Percentiles rank a stretch among this genome's conserved stretches.
Evolutionary conservation across 2,113 vertebrate species (phyloP).

Genomic region (Muntiacus reevesi): DNA sequence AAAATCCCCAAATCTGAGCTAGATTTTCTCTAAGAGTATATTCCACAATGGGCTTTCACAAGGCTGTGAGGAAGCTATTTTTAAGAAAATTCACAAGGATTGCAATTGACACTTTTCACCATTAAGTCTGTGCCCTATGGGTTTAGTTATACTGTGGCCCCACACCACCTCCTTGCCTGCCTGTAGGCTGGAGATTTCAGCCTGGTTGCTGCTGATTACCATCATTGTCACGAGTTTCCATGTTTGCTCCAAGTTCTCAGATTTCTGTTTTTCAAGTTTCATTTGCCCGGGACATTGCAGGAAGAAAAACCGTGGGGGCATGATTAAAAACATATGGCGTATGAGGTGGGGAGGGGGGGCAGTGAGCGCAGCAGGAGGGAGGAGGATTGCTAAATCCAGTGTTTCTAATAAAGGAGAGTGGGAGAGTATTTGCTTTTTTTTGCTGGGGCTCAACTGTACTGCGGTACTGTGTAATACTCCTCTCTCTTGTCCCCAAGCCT

Average conservation of each 20-base stretch:
- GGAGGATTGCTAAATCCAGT: conserved; percentile 65
- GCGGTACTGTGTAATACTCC: background rate
- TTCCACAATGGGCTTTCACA: background rate
- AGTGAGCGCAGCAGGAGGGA: conserved; percentile 55
- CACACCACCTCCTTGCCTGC: background rate
- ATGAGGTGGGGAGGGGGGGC: conserved; percentile 55
- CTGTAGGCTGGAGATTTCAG: background rate
- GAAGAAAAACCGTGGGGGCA: conserved; percentile 62
- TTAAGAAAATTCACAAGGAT: background rate
- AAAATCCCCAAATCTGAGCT: background rate
- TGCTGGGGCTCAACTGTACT: conserved; percentile 27
- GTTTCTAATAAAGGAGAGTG: conserved; percentile 71
- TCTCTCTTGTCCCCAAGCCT: background rate
- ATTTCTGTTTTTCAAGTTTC: conserved; percentile 66
- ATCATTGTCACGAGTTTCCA: conserved; percentile 61
- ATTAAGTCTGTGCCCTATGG: background rate
- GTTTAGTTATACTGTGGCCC: background rate
- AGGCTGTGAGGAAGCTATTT: background rate
- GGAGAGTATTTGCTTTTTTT: conserved; percentile 59
- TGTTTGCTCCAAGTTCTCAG: conserved; percentile 60
- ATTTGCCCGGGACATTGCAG: conserved; percentile 58
- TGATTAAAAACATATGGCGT: conserved; percentile 74
- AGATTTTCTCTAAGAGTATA: background rate
- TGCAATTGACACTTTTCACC: background rate
- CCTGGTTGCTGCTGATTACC: conserved; percentile 40